Conservation (phyloP, 2,113 vertebrate genomes). For the Pseudonaja textilis region DNA sequence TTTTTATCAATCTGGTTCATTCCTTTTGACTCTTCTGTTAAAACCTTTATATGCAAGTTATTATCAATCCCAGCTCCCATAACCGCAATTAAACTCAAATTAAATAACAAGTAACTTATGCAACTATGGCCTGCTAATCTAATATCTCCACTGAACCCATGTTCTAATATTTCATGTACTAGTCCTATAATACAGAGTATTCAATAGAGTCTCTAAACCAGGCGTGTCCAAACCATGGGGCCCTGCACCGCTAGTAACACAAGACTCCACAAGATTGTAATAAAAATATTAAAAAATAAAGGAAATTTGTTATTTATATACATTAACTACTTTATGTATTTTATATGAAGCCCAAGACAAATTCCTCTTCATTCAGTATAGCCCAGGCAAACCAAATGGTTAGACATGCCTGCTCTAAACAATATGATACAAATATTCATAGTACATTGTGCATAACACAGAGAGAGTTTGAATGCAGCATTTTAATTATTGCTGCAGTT, state of each 20-base stretch:
- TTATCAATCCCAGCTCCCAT: not conserved
- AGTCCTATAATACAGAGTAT: not conserved
- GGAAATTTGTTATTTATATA: not conserved
- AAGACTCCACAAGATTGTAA: not conserved
- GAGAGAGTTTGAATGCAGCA: not conserved
- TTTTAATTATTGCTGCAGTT: not conserved
- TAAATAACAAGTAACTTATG: not conserved
- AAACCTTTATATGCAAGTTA: not conserved
- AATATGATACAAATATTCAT: not conserved
- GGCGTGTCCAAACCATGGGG: not conserved
- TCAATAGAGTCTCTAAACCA: not conserved
- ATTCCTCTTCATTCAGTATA: not conserved
- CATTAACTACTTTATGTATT: not conserved
- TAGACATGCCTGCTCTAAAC: not conserved
- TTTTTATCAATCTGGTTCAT: not conserved
- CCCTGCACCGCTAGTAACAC: not conserved
- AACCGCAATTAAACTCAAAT: not conserved
- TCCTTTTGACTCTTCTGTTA: not conserved
- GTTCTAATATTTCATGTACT: not conserved
- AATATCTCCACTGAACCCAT: not conserved
- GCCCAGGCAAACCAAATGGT: not conserved
- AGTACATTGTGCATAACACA: not conserved
- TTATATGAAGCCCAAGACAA: not conserved
- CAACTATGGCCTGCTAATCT: not conserved
- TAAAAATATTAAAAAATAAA: not conserved